phyloP scores from a whole-genome alignment of 2,888 invertebrate genomes.

The Galerucella pusilla region DNA sequence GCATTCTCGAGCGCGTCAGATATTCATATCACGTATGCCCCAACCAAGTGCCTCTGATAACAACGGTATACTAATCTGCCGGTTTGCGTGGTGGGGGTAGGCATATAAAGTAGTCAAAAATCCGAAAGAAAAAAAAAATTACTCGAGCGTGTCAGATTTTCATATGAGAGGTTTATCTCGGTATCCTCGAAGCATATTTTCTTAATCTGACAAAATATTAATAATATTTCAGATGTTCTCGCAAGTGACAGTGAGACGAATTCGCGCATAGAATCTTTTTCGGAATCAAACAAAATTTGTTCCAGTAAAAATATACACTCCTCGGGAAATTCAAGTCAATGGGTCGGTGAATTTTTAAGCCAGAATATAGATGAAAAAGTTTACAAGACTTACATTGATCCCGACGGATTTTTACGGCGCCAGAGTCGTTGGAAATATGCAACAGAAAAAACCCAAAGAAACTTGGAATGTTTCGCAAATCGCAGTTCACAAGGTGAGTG shows the following conservation, averaged over 20 bases:
- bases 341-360: slow-evolving; percentile 25
- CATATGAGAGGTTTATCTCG: no score
- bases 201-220: no score
- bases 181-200: no score
- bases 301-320: slow-evolving; percentile 3
- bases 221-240: not conserved
- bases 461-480: slow-evolving; percentile 7
- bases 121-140: no score
- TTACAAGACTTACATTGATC: slow-evolving; percentile 53
- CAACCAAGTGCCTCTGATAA: no score
- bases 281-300: not conserved
- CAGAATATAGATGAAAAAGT: slow-evolving; percentile 43
- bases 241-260: slow-evolving; percentile 8
- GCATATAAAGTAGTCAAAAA: no score
- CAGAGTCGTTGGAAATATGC: not conserved
- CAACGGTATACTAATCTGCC: no score
- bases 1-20: no score
- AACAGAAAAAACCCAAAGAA: slow-evolving; percentile 1
- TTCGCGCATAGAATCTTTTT: slow-evolving; percentile 3
- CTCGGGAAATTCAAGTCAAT: slow-evolving; percentile 37
- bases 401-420: slow-evolving; percentile 39
- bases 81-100: no score
- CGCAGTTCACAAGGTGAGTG: not conserved
- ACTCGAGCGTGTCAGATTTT: no score
- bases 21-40: no score